Evolutionary conservation across 2,888 invertebrate genomes (phyloP).

Genomic region (Acrobasis consociella): DNA sequence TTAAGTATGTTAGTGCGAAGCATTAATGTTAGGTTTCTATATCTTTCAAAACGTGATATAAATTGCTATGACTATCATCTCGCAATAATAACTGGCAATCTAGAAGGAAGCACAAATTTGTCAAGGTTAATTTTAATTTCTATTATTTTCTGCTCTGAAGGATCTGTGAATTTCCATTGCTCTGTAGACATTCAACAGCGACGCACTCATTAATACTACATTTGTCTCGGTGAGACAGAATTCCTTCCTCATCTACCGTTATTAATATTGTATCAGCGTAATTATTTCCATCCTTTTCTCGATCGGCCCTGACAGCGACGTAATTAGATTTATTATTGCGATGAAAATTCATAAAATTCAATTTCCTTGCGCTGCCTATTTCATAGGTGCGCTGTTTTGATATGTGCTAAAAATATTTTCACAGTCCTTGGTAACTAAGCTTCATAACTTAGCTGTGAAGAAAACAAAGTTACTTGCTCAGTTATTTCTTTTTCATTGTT

Average conservation of each 20-base stretch:
- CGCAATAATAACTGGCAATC: too few relatives aligned
- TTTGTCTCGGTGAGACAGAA: slow-evolving; percentile 73
- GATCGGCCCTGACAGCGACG: slow-evolving; percentile 54
- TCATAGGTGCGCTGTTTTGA: neutral
- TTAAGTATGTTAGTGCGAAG: too few relatives aligned
- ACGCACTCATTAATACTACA: slow-evolving; percentile 75
- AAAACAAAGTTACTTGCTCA: too few relatives aligned
- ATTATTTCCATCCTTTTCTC: slow-evolving; percentile 61
- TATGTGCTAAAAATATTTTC: neutral
- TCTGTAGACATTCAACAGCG: slow-evolving; percentile 45
- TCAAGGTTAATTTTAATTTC: neutral
- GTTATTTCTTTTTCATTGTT: too few relatives aligned
- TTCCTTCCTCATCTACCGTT: slow-evolving; percentile 67
- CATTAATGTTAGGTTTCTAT: too few relatives aligned
- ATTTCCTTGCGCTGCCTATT: slow-evolving; percentile 23
- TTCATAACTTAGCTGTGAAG: too few relatives aligned
- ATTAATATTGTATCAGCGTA: slow-evolving; percentile 72
- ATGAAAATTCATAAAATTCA: slow-evolving; percentile 38
- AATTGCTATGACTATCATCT: too few relatives aligned
- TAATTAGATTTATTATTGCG: slow-evolving; percentile 56
- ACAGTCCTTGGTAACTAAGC: too few relatives aligned
- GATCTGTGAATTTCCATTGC: slow-evolving; percentile 39
- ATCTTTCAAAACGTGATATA: too few relatives aligned
- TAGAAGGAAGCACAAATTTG: too few relatives aligned
- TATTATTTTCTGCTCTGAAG: neutral